A percentile compares a stretch with the other conserved stretches of the same genome.
Evolutionary conservation across 2,113 vertebrate species (phyloP).

Genomic region (Loxodonta africana): DNA sequence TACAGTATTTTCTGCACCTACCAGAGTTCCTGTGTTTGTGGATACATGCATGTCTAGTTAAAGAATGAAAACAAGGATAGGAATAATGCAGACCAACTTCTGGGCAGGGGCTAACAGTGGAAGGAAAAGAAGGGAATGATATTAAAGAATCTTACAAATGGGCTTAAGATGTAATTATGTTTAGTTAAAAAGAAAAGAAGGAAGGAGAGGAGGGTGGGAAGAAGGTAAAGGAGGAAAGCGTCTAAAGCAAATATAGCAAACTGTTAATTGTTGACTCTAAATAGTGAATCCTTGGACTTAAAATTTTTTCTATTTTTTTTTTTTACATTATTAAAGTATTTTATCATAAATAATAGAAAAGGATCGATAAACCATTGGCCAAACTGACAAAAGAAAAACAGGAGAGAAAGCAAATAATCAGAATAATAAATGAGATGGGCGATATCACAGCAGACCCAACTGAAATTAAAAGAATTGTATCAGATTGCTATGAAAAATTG

Average conservation of each 20-base stretch:
- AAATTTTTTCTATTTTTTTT: background rate
- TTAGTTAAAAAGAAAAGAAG: background rate
- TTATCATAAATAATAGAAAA: background rate
- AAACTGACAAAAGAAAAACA: too few species aligned
- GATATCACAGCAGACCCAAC: too few species aligned
- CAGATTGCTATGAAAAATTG: too few species aligned
- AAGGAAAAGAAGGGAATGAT: background rate
- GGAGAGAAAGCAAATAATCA: too few species aligned
- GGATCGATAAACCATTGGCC: too few species aligned
- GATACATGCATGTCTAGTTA: background rate
- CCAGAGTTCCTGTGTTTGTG: background rate
- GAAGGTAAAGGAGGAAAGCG: background rate
- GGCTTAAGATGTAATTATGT: background rate
- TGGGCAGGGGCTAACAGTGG: background rate
- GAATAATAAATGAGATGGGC: too few species aligned
- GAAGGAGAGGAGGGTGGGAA: background rate
- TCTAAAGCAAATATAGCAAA: background rate
- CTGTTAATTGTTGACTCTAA: background rate
- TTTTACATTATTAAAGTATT: conserved; percentile 3
- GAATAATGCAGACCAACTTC: background rate
- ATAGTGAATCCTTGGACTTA: background rate
- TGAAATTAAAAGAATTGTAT: too few species aligned
- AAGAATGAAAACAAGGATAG: background rate
- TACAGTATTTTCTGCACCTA: background rate
- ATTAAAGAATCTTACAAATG: background rate